Evolutionary conservation across 2,113 vertebrate species (phyloP), one percentile per base, ranked within the genome.

Genomic region (Ceyx cyanopectus): DNA sequence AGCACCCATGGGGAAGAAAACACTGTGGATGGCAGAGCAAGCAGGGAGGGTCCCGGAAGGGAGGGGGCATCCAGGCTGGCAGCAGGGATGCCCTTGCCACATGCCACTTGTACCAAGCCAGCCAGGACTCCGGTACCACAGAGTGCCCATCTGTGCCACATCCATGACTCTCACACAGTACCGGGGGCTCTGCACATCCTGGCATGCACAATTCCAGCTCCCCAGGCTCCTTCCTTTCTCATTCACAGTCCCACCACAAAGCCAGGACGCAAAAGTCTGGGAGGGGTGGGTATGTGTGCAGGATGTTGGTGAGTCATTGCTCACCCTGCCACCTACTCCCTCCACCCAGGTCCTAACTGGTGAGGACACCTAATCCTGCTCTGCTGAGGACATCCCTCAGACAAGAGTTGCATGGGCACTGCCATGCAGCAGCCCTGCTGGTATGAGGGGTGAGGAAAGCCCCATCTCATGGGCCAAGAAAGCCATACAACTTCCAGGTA

Each of bases 1-100:
- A 37, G 48, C 10, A n/a, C 11, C 24, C 2, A 0, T 1, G 0
- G 12, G 20, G 50, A 9, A 29, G 10, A 53, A 34, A 12, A 23
- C 20, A 24, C 6, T 0, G 0, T 1, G 0, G 3, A 40, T n/a
- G 10, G 48, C 19, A 78, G 9, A 29, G 81, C 45, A 23, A 83
- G 62, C n/a, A 65, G 22, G 16, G 37, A 79, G 30, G 20, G 27
- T 18, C 45, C 45, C 19, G 19, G 21, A 20, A 75, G 53, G 30
- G 50, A 72, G 48, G 56, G 34, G 26, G 17, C 22, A 14, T 2
- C 54, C 72, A 22, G 18, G 81, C 66, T 81, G 81, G 62, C 53
- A 67, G 41, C 0, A 0, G 53, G 53, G 23, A 72, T 22, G 40
- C 9, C 78, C 34, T 6, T 21, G 80, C 50, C 24, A 10, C 34